phyloP scores from a whole-genome alignment of 1,140 invertebrate genomes.

The Neelides sp. region DNA sequence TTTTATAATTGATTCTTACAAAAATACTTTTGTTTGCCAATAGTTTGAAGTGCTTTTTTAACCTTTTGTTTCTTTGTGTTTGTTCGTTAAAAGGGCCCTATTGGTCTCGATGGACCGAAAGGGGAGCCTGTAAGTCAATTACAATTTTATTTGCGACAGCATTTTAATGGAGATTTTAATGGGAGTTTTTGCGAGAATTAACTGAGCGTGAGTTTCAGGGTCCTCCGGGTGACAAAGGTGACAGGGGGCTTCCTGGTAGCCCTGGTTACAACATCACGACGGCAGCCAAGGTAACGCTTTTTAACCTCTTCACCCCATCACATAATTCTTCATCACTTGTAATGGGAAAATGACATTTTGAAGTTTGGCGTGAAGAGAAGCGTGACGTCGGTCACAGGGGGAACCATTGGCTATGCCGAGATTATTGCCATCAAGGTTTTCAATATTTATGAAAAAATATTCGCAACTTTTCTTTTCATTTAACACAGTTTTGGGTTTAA shows the following conservation, averaged over 20 bases:
- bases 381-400: slow-evolving; percentile 72
- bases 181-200: slow-evolving; percentile 3
- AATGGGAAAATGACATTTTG: no score
- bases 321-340: no score
- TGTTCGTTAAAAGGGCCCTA: slow-evolving; percentile 65
- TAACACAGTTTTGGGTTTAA: neutral
- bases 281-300: slow-evolving; percentile 63
- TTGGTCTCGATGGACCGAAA: slow-evolving; percentile 84
- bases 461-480: slow-evolving; percentile 9
- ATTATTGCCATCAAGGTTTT: slow-evolving; percentile 86
- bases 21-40: no score
- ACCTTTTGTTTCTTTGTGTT: slow-evolving; percentile 17
- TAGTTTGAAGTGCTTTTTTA: no score
- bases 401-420: slow-evolving; percentile 77
- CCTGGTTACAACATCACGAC: slow-evolving; percentile 79
- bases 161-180: slow-evolving; percentile 11
- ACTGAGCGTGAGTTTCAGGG: slow-evolving; percentile 48
- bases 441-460: slow-evolving; percentile 11
- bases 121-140: slow-evolving; percentile 66
- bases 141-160: neutral
- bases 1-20: no score
- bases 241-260: slow-evolving; percentile 65
- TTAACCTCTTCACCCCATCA: slow-evolving; percentile 1
- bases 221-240: slow-evolving; percentile 69
- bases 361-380: slow-evolving; percentile 76